phyloP scores from a whole-genome alignment of 2,113 vertebrate genomes.

The Clarias batrachus region DNA sequence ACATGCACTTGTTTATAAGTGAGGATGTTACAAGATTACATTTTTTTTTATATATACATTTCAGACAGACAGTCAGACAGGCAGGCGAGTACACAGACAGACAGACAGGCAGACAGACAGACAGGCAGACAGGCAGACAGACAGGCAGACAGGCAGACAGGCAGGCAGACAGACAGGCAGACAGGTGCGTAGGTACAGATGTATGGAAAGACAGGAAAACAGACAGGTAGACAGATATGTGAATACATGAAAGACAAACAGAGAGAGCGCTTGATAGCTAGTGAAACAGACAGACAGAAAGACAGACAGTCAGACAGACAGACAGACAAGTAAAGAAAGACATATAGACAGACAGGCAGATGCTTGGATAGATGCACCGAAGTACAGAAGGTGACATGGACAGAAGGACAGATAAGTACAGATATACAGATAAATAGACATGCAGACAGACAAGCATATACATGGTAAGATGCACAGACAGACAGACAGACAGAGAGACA shows the following conservation, averaged over 20 bases:
- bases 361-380: no score
- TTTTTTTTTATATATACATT: not conserved
- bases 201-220: not conserved
- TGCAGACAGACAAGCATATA: not conserved
- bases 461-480: not conserved
- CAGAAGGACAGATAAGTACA: not conserved
- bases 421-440: no score
- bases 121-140: not conserved
- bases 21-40: not conserved
- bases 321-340: not conserved
- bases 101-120: no score
- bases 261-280: no score
- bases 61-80: not conserved
- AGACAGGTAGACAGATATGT: not conserved
- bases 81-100: not conserved
- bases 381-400: not conserved
- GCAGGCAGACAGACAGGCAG: not conserved
- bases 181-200: not conserved
- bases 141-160: no score
- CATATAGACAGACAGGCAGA: not conserved
- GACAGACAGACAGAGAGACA: not conserved
- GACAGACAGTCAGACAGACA: not conserved
- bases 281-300: not conserved
- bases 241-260: not conserved
- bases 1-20: not conserved